Conservation (phyloP, 2,888 invertebrate genomes). For the Clepsis dumicolana region DNA sequence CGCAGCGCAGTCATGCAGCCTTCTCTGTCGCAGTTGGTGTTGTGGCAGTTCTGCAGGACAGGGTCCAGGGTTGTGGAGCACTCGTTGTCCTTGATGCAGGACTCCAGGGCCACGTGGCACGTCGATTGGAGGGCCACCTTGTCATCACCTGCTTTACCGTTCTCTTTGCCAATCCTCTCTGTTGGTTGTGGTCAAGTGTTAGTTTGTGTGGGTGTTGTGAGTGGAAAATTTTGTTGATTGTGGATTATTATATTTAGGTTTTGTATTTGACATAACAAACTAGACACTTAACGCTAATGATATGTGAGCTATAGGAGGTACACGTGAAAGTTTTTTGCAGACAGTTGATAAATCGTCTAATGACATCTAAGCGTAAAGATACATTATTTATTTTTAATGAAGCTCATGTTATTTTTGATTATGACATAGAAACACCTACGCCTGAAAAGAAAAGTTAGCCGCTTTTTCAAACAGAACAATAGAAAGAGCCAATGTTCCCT, state of each 20-base stretch:
- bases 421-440: constrained; percentile 25
- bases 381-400: constrained; percentile 1
- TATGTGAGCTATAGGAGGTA: background rate
- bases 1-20: constrained; percentile 95
- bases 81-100: constrained; percentile 93
- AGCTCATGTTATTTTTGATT: constrained; percentile 4
- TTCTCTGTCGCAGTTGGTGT: constrained; percentile 90
- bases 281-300: background rate
- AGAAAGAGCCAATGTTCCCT: constrained; percentile 21
- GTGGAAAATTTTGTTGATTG: constrained; percentile 27
- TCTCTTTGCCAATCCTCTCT: constrained; percentile 84
- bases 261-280: constrained; percentile 17
- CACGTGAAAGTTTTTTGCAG: background rate
- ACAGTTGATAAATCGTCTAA: background rate
- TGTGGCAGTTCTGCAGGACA: constrained; percentile 94
- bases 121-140: constrained; percentile 92
- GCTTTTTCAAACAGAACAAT: constrained; percentile 13
- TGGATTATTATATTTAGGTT: background rate
- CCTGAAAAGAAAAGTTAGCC: constrained; percentile 28
- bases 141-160: constrained; percentile 84
- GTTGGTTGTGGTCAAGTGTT: constrained; percentile 71
- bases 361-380: background rate
- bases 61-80: constrained; percentile 93
- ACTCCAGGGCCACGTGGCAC: constrained; percentile 94
- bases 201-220: constrained; percentile 53